phyloP scores from a whole-genome alignment of 2,797 vertebrate genomes.

The Nannoperca obscura region DNA sequence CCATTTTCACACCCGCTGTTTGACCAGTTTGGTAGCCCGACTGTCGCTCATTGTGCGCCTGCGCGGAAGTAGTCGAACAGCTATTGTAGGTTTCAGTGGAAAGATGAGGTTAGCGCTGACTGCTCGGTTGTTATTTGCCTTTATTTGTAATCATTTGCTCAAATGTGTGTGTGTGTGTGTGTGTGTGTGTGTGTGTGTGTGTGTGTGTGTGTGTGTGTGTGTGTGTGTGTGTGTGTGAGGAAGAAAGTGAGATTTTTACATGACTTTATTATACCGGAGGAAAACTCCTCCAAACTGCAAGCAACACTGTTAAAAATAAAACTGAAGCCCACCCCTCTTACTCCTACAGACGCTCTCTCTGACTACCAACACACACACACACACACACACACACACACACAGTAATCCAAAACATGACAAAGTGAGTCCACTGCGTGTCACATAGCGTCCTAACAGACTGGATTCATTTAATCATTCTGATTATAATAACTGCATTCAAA shows the following conservation, averaged over 20 bases:
- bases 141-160: neutral
- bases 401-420: no score
- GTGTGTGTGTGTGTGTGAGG: neutral
- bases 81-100: slow-evolving; percentile 32
- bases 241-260: neutral
- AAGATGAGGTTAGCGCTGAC: neutral
- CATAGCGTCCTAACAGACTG: neutral
- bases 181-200: neutral
- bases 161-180: neutral
- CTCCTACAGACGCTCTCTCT: neutral
- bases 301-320: slow-evolving; percentile 6
- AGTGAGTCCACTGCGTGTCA: neutral
- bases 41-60: slow-evolving; percentile 83
- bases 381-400: neutral
- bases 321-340: neutral
- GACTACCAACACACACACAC: neutral
- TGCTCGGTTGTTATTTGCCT: neutral
- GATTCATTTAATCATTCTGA: neutral
- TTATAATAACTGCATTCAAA: neutral
- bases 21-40: slow-evolving; percentile 89
- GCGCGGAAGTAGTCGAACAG: slow-evolving; percentile 74
- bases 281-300: neutral
- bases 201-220: neutral
- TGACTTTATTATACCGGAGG: neutral
- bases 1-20: slow-evolving; percentile 94